Percentiles rank a stretch among this genome's conserved stretches.
Evolutionary conservation across 2,113 vertebrate species (phyloP).

Genomic region (Collichthys lucidus): DNA sequence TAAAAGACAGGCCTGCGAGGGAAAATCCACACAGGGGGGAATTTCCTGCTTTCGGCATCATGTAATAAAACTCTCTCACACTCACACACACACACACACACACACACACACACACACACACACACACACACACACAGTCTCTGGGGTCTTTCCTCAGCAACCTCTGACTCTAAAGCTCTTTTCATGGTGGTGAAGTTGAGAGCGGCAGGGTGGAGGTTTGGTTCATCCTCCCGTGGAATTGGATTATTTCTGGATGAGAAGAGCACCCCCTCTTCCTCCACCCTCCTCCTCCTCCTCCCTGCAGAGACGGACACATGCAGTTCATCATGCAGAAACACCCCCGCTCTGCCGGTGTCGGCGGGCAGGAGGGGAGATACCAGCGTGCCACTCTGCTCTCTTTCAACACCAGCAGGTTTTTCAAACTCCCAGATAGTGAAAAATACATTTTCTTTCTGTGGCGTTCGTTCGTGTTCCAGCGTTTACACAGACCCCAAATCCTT

Average conservation of each 20-base stretch:
- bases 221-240: constrained; percentile 76
- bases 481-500: neutral
- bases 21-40: constrained; percentile 29
- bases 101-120: constrained; percentile 34
- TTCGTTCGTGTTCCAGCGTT: constrained; percentile 5
- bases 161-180: constrained; percentile 71
- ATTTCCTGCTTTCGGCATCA: constrained; percentile 22
- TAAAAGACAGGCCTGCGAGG: neutral
- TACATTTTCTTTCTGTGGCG: neutral
- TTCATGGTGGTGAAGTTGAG: constrained; percentile 72
- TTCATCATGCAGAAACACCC: constrained; percentile 62
- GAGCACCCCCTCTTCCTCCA: neutral
- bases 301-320: constrained; percentile 60
- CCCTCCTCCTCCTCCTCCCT: constrained; percentile 13
- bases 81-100: constrained; percentile 24
- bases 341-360: constrained; percentile 30
- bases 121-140: constrained; percentile 42
- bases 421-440: constrained; percentile 30
- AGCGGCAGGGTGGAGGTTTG: constrained; percentile 71
- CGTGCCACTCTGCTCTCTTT: constrained; percentile 3
- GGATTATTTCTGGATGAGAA: constrained; percentile 78
- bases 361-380: constrained; percentile 18
- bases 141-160: constrained; percentile 53
- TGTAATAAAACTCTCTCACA: constrained; percentile 13
- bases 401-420: constrained; percentile 8